phyloP scores from a whole-genome alignment of 2,797 vertebrate species.

The Synaphobranchus kaupii region DNA sequence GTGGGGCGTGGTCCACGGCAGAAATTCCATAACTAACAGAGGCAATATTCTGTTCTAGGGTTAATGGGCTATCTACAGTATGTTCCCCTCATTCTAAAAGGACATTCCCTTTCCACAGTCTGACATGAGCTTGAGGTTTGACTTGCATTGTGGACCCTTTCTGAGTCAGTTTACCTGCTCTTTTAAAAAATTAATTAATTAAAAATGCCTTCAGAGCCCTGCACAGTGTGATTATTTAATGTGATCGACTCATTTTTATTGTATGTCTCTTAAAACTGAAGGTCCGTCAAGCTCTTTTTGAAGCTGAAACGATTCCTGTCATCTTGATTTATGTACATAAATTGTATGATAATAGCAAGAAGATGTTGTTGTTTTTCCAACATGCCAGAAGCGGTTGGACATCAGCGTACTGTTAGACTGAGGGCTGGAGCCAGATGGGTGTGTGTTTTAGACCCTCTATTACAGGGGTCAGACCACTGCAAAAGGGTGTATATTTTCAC shows the following conservation, averaged over 20 bases:
- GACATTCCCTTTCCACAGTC: background rate
- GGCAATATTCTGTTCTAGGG: background rate
- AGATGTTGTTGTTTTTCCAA: constrained; percentile 24
- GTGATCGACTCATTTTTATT: background rate
- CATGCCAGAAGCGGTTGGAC: constrained; percentile 57
- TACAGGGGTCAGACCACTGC: background rate
- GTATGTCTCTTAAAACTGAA: background rate
- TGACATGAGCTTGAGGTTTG: background rate
- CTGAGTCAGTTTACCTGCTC: background rate
- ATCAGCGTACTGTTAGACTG: constrained; percentile 37
- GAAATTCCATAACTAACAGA: background rate
- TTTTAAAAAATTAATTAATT: background rate
- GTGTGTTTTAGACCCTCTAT: background rate
- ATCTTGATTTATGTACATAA: constrained; percentile 63
- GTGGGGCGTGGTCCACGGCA: background rate
- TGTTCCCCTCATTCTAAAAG: background rate
- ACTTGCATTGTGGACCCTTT: too few relatives aligned
- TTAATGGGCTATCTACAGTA: background rate
- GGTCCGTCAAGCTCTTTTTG: background rate
- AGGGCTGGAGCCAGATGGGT: background rate
- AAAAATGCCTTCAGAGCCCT: background rate
- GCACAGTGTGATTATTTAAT: background rate
- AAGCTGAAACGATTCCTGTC: background rate
- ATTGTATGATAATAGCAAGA: constrained; percentile 60
- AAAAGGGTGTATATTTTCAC: background rate